Evolutionary conservation across 2,797 vertebrate species (phyloP), one percentile per base, ranked within the genome.

Genomic region (Gobionotothen gibberifrons): DNA sequence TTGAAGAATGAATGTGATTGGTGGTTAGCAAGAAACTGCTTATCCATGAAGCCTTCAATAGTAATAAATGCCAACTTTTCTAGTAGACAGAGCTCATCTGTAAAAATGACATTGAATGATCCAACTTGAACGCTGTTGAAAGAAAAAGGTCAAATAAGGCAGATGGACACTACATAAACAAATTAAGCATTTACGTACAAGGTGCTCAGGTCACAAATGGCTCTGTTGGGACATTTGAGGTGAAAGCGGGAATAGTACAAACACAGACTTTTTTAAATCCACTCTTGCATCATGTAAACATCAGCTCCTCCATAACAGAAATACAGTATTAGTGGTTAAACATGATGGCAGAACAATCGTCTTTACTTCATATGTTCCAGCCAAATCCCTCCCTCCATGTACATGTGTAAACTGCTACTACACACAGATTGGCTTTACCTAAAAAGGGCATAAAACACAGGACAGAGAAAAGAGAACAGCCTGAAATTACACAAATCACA

Each of bases 281-380:
- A 3, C 16, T 7, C 22, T n/a, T 2, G 11, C 63, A 3, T 43
- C n/a, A n/a, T 36, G 32, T 60, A 32, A 75, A 59, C 55, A 0
- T 56, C 44, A 40, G 74, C 58, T 77, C 61, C 63, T 59, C n/a
- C 22, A 14, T 19, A 11, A 48, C 22, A 22, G 21, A 21, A 36
- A 54, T 7, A 65, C 48, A 56, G 42, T 47, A 1, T 14, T 10
- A 61, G 65, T 57, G 61, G 70, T 67, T 53, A 10, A 12, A 46
- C 36, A 12, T 29, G 17, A 39, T 2, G 42, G 17, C 49, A 63
- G 26, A 56, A 65, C 43, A 39, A 21, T 43, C 21, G 12, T 13
- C 15, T 48, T 22, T 5, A 43, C 62, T 29, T 68, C 48, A 65
- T 56, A 4, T 42, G 62, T 62, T 48, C 17, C 0, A 57, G 22